phyloP scores from a whole-genome alignment of 2,797 vertebrate species.

The Hypotaenidia okinawae region DNA sequence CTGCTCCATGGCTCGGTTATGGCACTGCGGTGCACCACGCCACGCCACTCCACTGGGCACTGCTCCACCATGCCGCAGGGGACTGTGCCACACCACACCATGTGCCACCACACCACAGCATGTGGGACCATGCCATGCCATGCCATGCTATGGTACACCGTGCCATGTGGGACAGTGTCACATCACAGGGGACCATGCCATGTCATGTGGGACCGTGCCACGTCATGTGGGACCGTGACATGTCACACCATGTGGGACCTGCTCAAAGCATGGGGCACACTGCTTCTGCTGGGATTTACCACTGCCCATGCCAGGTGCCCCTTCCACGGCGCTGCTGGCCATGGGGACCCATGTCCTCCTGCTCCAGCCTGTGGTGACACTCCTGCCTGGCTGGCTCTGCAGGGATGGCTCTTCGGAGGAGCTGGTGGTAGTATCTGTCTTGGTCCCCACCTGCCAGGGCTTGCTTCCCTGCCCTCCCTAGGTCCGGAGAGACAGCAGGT shows the following conservation, averaged over 20 bases:
- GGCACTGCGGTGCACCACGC: not conserved
- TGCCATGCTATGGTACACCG: not conserved
- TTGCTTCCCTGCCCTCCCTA: not conserved
- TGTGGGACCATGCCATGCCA: not conserved
- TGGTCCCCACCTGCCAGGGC: not conserved
- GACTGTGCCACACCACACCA: not conserved
- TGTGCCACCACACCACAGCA: too few relatives aligned
- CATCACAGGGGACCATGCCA: too few relatives aligned
- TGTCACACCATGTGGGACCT: rapidly evolving
- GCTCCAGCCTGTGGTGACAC: not conserved
- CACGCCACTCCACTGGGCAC: too few relatives aligned
- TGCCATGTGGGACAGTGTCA: too few relatives aligned
- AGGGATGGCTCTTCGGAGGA: not conserved
- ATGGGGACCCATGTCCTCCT: not conserved
- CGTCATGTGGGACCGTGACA: too few relatives aligned
- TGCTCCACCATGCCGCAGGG: too few relatives aligned
- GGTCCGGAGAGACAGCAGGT: not conserved
- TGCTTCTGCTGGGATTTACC: not conserved
- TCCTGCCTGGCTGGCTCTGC: not conserved
- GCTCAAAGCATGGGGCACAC: rapidly evolving
- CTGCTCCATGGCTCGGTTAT: rapidly evolving
- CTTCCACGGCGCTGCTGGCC: not conserved
- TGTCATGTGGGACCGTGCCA: too few relatives aligned
- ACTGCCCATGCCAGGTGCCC: not conserved
- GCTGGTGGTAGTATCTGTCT: not conserved